Evolutionary conservation across 1,140 invertebrate genomes (phyloP).

Genomic region (Orius insidiosus): DNA sequence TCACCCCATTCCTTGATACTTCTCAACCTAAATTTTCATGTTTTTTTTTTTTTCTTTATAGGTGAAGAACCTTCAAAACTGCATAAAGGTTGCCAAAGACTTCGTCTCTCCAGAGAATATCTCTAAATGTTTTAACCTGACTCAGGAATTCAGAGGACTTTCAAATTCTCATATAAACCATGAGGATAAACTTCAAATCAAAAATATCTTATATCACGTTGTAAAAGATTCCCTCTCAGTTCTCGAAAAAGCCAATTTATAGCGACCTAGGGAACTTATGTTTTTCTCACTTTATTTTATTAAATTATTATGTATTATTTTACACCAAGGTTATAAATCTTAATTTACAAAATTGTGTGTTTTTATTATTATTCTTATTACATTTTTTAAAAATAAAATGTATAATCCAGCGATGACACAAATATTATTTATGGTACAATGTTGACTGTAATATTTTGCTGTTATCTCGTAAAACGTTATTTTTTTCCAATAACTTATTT

Average conservation of each 20-base stretch:
- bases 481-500: no score
- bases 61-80: constrained; percentile 91
- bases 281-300: no score
- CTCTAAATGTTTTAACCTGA: constrained; percentile 87
- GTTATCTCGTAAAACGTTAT: no score
- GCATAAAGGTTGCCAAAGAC: constrained; percentile 95
- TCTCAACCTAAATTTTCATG: neutral
- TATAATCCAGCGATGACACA: no score
- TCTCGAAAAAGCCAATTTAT: constrained; percentile 27
- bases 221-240: constrained; percentile 81
- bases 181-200: constrained; percentile 95
- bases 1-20: no score
- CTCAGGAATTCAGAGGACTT: constrained; percentile 88
- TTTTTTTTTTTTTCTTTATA: constrained; percentile 20
- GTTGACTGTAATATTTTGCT: no score
- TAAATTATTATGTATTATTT: no score
- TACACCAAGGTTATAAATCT: no score
- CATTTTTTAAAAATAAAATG: no score
- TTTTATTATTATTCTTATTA: no score
- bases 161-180: constrained; percentile 93
- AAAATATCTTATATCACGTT: constrained; percentile 96
- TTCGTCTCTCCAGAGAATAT: constrained; percentile 97
- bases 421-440: no score
- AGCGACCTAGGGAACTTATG: neutral
- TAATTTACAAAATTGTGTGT: no score